Evolutionary conservation across 2,797 vertebrate genomes (phyloP), one percentile per base, ranked within the genome.

Genomic region (Enteromius fasciolatus): DNA sequence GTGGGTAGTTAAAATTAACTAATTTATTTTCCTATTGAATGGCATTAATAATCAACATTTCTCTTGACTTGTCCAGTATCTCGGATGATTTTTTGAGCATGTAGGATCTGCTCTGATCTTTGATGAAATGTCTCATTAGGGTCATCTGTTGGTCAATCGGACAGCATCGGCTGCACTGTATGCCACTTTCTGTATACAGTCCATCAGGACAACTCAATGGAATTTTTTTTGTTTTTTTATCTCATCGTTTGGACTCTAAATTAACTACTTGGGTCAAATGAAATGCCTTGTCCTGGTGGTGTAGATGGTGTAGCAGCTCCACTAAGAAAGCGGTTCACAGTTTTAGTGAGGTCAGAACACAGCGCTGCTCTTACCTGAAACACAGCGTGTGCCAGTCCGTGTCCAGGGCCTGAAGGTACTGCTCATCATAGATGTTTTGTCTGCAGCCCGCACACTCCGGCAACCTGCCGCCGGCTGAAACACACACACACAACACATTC

Each of bases 381-480:
- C 97, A 99, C 92, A 95, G 90, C 0, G 95, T 91, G 72, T 99
- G 97, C 97, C 97, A 99, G 93, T 98, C 96, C 0, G 92, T 91
- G 76, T 91, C 95, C 90, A 98, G 95, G 4, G 98, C 97, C 94
- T 98, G 97, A 85, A 99, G 95, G 90, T 97, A 99, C 93, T 97
- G 97, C 84, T 97, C 97, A n/a, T 99, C 97, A 54, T 95, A 97
- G 93, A 99, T 98, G 90, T 93, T 94, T 90, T 95, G 95, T 92
- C 94, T 92, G 41, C 98, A 99, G 91, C 96, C 97, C 1, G 96
- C 94, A 91, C 98, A 99, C 91, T 96, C 90, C 18, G 98, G 98
- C 94, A 99, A 93, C 87, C 95, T 93, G 72, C 90, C 95, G 87
- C 96, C 96, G 92, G 94, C 86, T 90, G 84, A 23, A 2, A 36